Conservation (phyloP, 2,888 invertebrate species). For the Deilephila porcellus region DNA sequence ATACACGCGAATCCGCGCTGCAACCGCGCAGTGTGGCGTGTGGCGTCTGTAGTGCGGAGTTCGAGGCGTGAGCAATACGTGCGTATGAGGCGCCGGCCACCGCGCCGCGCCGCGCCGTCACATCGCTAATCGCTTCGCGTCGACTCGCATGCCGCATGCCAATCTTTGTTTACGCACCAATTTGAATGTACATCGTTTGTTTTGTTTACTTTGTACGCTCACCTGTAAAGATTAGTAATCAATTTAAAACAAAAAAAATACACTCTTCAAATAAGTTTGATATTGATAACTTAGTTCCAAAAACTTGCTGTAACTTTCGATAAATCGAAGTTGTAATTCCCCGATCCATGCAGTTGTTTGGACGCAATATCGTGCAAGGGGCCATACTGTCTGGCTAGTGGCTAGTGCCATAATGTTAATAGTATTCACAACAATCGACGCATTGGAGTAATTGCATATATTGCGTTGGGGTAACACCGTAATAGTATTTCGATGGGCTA, state of each 20-base stretch:
- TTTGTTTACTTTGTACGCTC: conserved; percentile 31
- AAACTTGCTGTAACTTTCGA: too few species aligned
- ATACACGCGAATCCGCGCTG: conserved; percentile 40
- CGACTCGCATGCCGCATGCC: conserved; percentile 33
- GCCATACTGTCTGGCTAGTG: too few species aligned
- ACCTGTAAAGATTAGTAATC: neutral
- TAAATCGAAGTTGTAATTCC: too few species aligned
- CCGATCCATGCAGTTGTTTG: too few species aligned
- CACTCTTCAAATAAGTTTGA: too few species aligned
- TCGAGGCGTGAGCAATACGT: neutral
- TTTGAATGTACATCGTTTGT: conserved; percentile 29
- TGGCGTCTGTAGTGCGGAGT: neutral
- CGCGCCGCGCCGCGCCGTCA: neutral
- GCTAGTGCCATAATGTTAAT: too few species aligned
- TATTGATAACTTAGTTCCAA: too few species aligned
- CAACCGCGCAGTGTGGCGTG: neutral
- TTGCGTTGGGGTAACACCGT: too few species aligned
- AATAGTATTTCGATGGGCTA: too few species aligned
- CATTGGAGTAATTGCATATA: too few species aligned
- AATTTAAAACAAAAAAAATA: neutral
- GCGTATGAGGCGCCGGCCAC: neutral
- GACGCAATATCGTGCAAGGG: too few species aligned
- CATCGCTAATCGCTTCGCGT: neutral
- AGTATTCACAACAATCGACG: too few species aligned
- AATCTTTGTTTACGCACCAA: conserved; percentile 39